These are phyloP conservation scores for Tetramorium alpestre DNA, from an alignment of 1,140 invertebrate species.

Conservation along the genomic window DNA sequence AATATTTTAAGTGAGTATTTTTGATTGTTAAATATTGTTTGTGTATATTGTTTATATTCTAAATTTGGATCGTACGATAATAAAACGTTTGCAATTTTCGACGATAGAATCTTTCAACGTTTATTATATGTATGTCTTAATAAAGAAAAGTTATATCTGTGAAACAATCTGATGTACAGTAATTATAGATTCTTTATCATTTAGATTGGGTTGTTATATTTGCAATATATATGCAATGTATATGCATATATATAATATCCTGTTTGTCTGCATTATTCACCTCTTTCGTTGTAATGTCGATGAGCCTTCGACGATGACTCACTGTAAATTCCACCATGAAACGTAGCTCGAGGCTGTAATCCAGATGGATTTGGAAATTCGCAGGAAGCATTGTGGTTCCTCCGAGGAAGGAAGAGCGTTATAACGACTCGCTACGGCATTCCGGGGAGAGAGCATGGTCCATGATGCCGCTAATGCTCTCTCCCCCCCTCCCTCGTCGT, in stretches of 20 bases:
- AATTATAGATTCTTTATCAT: neutral
- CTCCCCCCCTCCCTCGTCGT: neutral
- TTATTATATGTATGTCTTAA: neutral
- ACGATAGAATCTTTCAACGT: neutral
- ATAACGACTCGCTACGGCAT: constrained; percentile 58
- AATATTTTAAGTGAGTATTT: too few relatives aligned
- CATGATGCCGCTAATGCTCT: constrained; percentile 55
- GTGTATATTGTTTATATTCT: too few relatives aligned
- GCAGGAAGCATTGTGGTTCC: constrained; percentile 60
- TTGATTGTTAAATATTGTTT: too few relatives aligned
- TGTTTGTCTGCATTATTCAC: neutral
- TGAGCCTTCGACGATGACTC: constrained; percentile 44
- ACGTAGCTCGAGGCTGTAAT: constrained; percentile 51
- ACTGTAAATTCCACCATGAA: constrained; percentile 37
- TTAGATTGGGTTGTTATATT: neutral
- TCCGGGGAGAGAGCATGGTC: constrained; percentile 47
- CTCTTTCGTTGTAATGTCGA: constrained; percentile 34
- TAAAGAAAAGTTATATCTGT: too few relatives aligned
- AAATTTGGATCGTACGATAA: neutral
- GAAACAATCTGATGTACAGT: too few relatives aligned
- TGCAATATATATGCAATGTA: neutral
- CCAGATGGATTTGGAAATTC: constrained; percentile 63
- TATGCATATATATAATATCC: neutral
- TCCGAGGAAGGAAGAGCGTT: constrained; percentile 55
- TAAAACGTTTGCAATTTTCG: neutral